A percentile compares a stretch with the other conserved stretches of the same genome.
These are phyloP conservation scores for Halesus radiatus DNA, from an alignment of 1,140 invertebrate genomes.

Conservation along the genomic window DNA sequence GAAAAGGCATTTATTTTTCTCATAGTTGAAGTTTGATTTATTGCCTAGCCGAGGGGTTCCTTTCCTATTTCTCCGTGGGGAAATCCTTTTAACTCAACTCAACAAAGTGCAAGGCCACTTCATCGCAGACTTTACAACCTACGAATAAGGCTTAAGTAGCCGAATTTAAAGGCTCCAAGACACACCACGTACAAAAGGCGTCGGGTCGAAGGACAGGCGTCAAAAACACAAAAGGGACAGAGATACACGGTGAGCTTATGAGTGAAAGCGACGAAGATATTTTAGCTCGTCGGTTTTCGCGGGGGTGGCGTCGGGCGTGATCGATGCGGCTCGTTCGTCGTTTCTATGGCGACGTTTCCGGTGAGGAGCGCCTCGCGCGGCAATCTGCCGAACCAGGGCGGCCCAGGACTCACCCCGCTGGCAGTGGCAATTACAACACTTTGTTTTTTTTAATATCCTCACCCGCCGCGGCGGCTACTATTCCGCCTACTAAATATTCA, in stretches of 20 bases:
- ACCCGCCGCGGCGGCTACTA: no score
- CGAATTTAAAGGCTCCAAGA: constrained; percentile 38
- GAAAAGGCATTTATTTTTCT: no score
- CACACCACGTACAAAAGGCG: constrained; percentile 37
- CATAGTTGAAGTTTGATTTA: no score
- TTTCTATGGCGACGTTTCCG: constrained; percentile 55
- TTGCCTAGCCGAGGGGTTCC: no score
- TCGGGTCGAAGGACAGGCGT: neutral
- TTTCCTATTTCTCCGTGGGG: no score
- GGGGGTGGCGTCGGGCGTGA: constrained; percentile 39
- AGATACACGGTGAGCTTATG: neutral
- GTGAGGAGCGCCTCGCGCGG: constrained; percentile 39
- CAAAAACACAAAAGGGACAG: neutral
- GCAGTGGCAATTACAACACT: constrained; percentile 11
- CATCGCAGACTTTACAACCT: neutral
- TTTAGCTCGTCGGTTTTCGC: constrained; percentile 29
- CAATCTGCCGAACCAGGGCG: constrained; percentile 32
- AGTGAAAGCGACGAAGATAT: neutral
- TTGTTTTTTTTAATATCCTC: constrained; percentile 1
- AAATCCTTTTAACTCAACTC: neutral
- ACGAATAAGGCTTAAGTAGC: constrained; percentile 37
- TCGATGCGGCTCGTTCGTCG: constrained; percentile 51
- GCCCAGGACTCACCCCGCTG: constrained; percentile 22
- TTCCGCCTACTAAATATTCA: no score
- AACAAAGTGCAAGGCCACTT: constrained; percentile 17